Conservation (phyloP, 2,888 invertebrate species). For the Drosophila hamatofila region DNA sequence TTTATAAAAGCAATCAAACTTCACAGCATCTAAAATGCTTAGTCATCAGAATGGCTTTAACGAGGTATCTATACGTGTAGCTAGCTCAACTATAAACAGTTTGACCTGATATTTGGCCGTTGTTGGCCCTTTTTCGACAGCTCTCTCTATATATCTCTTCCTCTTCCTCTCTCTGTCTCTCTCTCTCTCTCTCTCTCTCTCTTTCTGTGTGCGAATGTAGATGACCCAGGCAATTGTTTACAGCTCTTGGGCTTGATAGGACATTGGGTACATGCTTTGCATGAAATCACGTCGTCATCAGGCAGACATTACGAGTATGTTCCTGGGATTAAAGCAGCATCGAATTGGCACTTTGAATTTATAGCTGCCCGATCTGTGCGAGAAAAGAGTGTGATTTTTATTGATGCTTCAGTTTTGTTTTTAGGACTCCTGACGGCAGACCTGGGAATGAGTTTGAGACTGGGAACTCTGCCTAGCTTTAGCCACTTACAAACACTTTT, state of each 20-base stretch:
- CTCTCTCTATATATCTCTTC: not conserved
- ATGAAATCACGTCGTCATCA: conserved; percentile 81
- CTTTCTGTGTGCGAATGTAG: conserved; percentile 28
- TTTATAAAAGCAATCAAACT: not conserved
- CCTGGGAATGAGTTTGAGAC: no score
- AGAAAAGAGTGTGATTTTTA: conserved; percentile 73
- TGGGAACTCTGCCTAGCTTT: conserved; percentile 10
- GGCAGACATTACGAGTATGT: conserved; percentile 73
- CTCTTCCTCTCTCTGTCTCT: not conserved
- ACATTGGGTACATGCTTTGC: conserved; percentile 72
- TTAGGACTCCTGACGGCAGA: conserved; percentile 17
- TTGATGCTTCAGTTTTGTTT: conserved; percentile 66
- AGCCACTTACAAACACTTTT: conserved; percentile 61
- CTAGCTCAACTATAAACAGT: conserved; percentile 1
- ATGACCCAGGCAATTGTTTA: conserved; percentile 75
- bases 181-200: not conserved
- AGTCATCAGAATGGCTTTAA: not conserved
- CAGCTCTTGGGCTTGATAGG: conserved; percentile 68
- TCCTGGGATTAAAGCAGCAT: conserved; percentile 79
- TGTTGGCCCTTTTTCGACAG: conserved; percentile 14
- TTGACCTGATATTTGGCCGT: conserved; percentile 13
- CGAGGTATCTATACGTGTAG: conserved; percentile 4
- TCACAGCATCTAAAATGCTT: not conserved
- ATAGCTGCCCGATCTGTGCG: conserved; percentile 59
- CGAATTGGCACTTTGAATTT: conserved; percentile 77